These are phyloP conservation scores for Artemia sp. DNA, from an alignment of 2,888 invertebrate species.

Conservation along the genomic window DNA sequence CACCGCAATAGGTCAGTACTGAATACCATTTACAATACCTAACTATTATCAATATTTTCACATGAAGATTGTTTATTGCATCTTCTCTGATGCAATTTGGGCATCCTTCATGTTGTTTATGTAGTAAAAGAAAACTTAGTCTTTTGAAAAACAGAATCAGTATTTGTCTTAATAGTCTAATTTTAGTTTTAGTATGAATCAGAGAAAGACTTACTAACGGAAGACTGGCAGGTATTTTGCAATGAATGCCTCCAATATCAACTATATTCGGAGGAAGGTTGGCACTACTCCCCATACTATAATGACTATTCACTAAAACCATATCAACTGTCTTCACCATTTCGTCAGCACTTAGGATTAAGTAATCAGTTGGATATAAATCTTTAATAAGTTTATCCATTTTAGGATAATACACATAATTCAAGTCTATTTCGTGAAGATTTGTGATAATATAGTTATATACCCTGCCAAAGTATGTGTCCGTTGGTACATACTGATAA, in stretches of 20 bases:
- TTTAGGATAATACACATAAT: not conserved
- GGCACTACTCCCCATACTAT: constrained; percentile 19
- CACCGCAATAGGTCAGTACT: too few species aligned
- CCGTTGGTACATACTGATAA: not conserved
- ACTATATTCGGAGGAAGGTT: constrained; percentile 24
- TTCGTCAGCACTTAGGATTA: not conserved
- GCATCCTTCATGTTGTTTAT: too few species aligned
- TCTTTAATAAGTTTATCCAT: not conserved
- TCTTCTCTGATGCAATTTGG: too few species aligned
- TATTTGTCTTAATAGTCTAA: too few species aligned
- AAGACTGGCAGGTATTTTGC: constrained; percentile 30
- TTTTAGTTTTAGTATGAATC: too few species aligned
- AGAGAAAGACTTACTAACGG: constrained; percentile 26
- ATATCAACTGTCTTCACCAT: constrained; percentile 5
- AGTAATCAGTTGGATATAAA: not conserved
- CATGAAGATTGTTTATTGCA: too few species aligned
- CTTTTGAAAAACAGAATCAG: too few species aligned
- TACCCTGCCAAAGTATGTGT: not conserved
- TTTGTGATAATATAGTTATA: not conserved
- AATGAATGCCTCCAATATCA: constrained; percentile 26
- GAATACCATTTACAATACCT: too few species aligned
- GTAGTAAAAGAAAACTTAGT: too few species aligned
- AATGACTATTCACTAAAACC: constrained; percentile 24
- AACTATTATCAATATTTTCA: too few species aligned
- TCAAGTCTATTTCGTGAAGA: constrained; percentile 2